Evolutionary conservation across 2,888 invertebrate genomes (phyloP).

Genomic region (Clanis bilineata): DNA sequence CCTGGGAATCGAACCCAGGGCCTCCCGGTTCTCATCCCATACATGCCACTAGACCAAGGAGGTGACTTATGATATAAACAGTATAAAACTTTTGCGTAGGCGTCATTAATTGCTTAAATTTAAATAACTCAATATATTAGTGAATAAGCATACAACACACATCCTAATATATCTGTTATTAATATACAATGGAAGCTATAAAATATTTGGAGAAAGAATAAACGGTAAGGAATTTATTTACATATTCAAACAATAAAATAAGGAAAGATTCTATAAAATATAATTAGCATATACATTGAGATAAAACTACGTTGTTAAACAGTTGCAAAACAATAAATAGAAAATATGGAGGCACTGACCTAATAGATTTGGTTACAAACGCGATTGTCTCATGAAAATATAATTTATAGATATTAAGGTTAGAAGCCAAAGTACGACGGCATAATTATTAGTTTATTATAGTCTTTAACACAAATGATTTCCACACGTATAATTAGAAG

Average conservation of each 20-base stretch:
- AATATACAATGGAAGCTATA: not conserved
- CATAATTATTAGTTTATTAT: too few relatives aligned
- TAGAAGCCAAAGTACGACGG: not conserved
- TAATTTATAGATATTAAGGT: not conserved
- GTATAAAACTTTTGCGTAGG: not conserved
- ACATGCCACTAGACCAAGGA: too few relatives aligned
- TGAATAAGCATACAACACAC: not conserved
- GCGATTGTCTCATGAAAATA: not conserved
- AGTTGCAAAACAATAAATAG: not conserved
- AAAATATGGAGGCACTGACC: constrained; percentile 2
- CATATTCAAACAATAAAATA: constrained; percentile 8
- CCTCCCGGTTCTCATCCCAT: too few relatives aligned
- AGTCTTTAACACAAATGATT: not conserved
- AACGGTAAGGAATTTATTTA: constrained; percentile 1
- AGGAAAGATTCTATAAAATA: not conserved
- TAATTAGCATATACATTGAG: not conserved
- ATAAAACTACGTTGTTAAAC: constrained; percentile 6
- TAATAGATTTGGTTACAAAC: not conserved
- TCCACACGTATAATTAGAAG: not conserved
- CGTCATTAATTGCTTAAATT: not conserved
- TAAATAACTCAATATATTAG: not conserved
- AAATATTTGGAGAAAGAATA: not conserved
- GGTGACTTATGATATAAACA: too few relatives aligned
- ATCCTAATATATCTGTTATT: not conserved
- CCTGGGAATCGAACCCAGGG: too few relatives aligned